Evolutionary conservation across 2,888 invertebrate species (phyloP), one percentile per base, ranked within the genome.

Genomic region (Megamerina dolium): DNA sequence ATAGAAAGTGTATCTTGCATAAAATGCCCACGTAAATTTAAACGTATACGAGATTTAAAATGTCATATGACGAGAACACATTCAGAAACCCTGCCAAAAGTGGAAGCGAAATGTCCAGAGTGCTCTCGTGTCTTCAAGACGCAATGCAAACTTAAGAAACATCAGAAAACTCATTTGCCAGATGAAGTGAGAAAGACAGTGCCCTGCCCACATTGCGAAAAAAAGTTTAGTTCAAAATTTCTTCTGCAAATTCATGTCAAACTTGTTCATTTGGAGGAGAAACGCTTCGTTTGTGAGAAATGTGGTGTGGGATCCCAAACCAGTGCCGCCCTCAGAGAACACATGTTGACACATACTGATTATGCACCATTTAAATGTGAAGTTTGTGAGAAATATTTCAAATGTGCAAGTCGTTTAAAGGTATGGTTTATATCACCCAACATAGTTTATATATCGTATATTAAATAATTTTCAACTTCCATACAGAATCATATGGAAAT

Each of bases 201-300:
- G 19, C 53, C 57, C 2, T 68, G 68, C 43, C 43, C 46, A 14
- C 59, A 52, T 16, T 67, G 67, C 34, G 60, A 59, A 21, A 65
- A 63, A 40, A 61, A 59, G 36, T 67, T 66, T 12, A 57, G 56
- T 14, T 61, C 55, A 27, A 20, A 33, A 16, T 31, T 33, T 12
- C 32, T 38, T 10, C 57, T 63, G 4, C 52, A 60, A 34, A 48
- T 53, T 1, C 64, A 66, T 21, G 53, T 58, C 6, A 61, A 60
- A 27, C 53, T 60, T 2, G 58, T 64, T 30, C 69, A 70, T 21
- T 55, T 60, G 5, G 63, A 63, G 8, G 66, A 65, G 20, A 58
- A 72, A 13, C 73, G 72, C 0, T 74, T 72, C 46, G 70, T 73
- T 17, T 75, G 75, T 46, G 73, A 74, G 46, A 67, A 72, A 40